Base-by-base conservation (phyloP, 2,113 vertebrate species). In the Centropus unirufus region DNA sequence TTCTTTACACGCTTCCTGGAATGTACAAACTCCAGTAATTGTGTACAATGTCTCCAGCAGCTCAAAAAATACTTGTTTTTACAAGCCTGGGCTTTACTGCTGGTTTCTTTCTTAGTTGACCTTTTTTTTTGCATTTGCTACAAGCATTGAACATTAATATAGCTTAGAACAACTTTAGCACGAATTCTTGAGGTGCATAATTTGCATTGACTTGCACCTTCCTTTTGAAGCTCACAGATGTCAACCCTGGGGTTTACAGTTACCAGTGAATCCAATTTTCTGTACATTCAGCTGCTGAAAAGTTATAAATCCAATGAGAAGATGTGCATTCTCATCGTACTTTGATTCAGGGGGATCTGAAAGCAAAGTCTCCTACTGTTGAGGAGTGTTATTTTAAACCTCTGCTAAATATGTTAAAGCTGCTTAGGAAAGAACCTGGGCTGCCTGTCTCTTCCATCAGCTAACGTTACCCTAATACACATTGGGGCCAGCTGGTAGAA, bases 401-500 rank as follows among this genome's bases (percentile, higher is more conserved):
- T 91, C 80, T 77, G 70, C 66, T 96, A 72, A 74, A 84, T 58
- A 92, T 42, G 14, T 66, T 67, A 92, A 95, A 93, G 91, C 64
- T 94, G 64, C 89, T 90, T 78, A 83, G 93, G 83, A 91, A 94
- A 95, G 89, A 68, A 66, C n/a, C 29, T 47, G 85, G 91, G 80
- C 87, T 88, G 74, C 68, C 54, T 81, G 49, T 84, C 67, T 68
- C 64, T 68, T 76, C 21, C 66, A 30, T 91, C 18, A 6, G 58
- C 64, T 70, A 57, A 82, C 61, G 92, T 6, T 0, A 91, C 57
- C 49, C 89, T 82, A 32, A 55, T 36, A 92, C 81, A 64, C 61
- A 29, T 39, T 93, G 95, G 90, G 92, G 93, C 87, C 83, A 93
- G 94, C 55, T 63, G 95, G 96, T 97, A 96, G 90, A 96, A 96